A percentile compares a stretch with the other conserved stretches of the same genome.
phyloP scores from a whole-genome alignment of 2,797 vertebrate species.

The Garrulus glandarius region DNA sequence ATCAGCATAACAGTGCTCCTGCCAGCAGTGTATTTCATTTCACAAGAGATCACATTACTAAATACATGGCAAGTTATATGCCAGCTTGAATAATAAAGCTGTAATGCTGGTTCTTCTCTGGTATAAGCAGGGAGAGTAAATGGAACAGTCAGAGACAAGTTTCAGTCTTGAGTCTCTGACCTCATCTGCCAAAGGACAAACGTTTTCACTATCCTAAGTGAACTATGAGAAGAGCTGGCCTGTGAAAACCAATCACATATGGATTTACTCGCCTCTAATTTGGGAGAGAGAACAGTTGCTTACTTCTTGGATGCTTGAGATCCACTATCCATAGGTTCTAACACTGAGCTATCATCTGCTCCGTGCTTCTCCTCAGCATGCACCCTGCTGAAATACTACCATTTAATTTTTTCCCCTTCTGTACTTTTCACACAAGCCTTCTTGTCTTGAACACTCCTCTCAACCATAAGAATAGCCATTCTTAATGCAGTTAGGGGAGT shows the following conservation, averaged over 20 bases:
- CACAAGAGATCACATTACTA: not conserved
- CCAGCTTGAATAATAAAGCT: not conserved
- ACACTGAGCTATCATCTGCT: not conserved
- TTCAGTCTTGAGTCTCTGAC: not conserved
- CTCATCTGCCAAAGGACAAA: not conserved
- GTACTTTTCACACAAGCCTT: not conserved
- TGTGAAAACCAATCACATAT: not conserved
- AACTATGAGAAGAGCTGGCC: not conserved
- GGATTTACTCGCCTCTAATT: not conserved
- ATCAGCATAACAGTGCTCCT: not conserved
- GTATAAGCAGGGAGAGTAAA: not conserved
- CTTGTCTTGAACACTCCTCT: not conserved
- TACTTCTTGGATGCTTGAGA: not conserved
- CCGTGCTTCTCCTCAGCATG: not conserved
- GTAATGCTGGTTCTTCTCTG: not conserved
- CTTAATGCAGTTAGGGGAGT: not conserved
- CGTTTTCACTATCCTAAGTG: not conserved
- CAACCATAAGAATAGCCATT: not conserved
- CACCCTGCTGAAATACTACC: not conserved
- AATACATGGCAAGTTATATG: not conserved
- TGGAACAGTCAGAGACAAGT: not conserved
- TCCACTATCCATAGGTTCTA: not conserved
- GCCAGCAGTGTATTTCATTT: not conserved
- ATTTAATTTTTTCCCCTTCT: not conserved
- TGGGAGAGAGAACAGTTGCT: not conserved